Conservation (phyloP, 2,888 invertebrate genomes). For the Scotopteryx bipunctaria region DNA sequence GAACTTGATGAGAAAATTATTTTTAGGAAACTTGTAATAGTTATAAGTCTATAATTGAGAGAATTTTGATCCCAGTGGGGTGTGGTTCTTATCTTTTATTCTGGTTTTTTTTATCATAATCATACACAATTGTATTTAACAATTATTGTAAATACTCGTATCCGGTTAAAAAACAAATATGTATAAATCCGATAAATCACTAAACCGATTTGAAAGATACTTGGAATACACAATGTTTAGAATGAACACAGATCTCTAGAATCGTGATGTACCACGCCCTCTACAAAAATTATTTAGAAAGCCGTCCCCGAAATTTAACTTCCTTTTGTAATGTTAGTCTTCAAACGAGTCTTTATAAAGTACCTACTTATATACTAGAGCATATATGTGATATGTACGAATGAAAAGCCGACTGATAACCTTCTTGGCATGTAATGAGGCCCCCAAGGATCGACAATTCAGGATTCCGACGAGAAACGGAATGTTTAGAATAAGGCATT, state of each 20-base stretch:
- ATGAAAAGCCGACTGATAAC: slow-evolving; percentile 30
- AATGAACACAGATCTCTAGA: too few species aligned
- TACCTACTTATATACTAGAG: not conserved
- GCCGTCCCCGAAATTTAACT: too few species aligned
- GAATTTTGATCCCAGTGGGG: not conserved
- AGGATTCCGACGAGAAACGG: slow-evolving; percentile 39
- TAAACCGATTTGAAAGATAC: too few species aligned
- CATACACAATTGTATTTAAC: too few species aligned
- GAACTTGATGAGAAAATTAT: slow-evolving; percentile 25
- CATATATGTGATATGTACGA: slow-evolving; percentile 20
- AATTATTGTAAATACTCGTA: too few species aligned
- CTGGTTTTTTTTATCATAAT: too few species aligned
- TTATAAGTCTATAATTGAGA: not conserved
- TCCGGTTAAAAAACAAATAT: too few species aligned
- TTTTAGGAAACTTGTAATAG: slow-evolving; percentile 4
- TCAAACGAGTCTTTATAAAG: not conserved
- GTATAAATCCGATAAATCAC: too few species aligned
- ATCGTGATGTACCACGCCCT: too few species aligned
- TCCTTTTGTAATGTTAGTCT: not conserved
- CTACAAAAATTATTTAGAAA: too few species aligned
- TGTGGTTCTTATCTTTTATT: too few species aligned
- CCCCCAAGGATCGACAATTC: slow-evolving; percentile 45
- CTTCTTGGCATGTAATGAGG: slow-evolving; percentile 42
- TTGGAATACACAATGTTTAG: too few species aligned
- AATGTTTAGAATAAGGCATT: slow-evolving; percentile 46